Conservation (phyloP, 2,888 invertebrate genomes). For the Rhagonycha fulva region DNA sequence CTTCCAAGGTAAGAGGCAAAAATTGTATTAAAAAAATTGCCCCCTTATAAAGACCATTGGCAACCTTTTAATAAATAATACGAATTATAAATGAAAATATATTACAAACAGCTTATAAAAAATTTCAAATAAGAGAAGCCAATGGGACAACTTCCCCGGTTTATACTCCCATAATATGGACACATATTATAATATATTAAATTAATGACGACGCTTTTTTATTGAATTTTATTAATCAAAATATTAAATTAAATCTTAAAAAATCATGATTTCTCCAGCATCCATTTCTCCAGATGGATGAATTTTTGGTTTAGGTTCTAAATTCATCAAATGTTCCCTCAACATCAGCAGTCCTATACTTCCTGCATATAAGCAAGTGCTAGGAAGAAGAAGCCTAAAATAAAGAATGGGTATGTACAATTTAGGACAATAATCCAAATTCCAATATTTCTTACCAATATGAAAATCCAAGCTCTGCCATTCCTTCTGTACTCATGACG, state of each 20-base stretch:
- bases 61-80: too few relatives aligned
- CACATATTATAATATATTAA: too few relatives aligned
- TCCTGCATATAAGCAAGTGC: conserved; percentile 40
- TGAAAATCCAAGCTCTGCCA: conserved; percentile 53
- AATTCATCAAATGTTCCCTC: conserved; percentile 47
- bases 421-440: not conserved
- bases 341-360: conserved; percentile 49
- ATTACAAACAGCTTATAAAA: too few relatives aligned
- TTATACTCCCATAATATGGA: too few relatives aligned
- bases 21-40: too few relatives aligned
- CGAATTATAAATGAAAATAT: too few relatives aligned
- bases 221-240: not conserved
- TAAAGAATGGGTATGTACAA: not conserved
- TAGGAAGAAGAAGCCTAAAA: conserved; percentile 45
- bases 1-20: too few relatives aligned
- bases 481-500: conserved; percentile 43
- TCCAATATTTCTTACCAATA: conserved; percentile 51
- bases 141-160: too few relatives aligned
- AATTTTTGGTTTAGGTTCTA: conserved; percentile 41
- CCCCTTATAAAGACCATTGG: too few relatives aligned
- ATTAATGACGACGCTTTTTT: not conserved
- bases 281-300: conserved; percentile 34
- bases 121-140: too few relatives aligned
- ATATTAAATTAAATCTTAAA: conserved; percentile 13
- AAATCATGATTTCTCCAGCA: conserved; percentile 29